Percentiles rank a stretch among this genome's conserved stretches.
These are phyloP conservation scores for Gallinago media DNA, from an alignment of 2,113 vertebrate species.

Conservation along the genomic window DNA sequence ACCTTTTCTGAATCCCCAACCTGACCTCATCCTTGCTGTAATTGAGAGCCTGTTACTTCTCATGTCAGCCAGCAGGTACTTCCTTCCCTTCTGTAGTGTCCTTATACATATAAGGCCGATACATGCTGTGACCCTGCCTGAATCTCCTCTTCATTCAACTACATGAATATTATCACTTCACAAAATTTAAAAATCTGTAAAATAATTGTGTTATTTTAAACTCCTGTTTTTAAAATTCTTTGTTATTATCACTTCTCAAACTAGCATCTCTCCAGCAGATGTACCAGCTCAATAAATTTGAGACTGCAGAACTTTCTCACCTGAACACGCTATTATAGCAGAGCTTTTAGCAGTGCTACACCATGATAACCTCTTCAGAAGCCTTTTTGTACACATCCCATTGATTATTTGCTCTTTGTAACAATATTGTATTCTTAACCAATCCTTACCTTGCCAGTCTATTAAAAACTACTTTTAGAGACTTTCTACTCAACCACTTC, in stretches of 20 bases:
- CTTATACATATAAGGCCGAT: neutral
- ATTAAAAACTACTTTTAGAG: neutral
- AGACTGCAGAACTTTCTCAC: neutral
- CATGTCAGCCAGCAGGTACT: neutral
- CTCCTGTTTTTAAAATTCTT: neutral
- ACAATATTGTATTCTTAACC: neutral
- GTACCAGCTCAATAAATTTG: neutral
- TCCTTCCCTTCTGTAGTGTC: neutral
- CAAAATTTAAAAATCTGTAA: neutral
- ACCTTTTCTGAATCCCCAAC: neutral
- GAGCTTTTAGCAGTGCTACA: neutral
- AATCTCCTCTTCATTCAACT: neutral
- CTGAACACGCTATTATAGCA: neutral
- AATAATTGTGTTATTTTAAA: neutral
- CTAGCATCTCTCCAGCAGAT: neutral
- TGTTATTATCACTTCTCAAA: neutral
- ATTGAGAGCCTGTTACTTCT: neutral
- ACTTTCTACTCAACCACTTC: neutral
- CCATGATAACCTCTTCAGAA: neutral
- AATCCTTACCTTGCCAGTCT: neutral
- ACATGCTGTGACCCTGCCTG: neutral
- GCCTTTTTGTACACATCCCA: neutral
- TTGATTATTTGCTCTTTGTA: neutral
- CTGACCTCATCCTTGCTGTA: neutral
- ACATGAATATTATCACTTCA: neutral